phyloP scores from a whole-genome alignment of 2,888 invertebrate genomes.

The Plebejus argus region DNA sequence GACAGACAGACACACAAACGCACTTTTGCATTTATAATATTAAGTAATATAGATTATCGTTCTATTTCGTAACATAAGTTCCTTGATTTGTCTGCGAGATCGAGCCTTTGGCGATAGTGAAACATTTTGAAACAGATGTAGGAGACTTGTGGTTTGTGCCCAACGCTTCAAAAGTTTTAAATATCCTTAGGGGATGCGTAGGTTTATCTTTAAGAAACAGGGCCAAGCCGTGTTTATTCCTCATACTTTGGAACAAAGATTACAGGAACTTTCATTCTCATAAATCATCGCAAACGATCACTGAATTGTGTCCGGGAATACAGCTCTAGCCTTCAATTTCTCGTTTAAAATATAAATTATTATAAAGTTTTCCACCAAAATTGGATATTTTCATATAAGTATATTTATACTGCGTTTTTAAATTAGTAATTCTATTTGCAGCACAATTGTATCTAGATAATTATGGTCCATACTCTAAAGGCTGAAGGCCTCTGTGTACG shows the following conservation, averaged over 20 bases:
- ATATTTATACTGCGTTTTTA: too few species aligned
- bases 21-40: too few species aligned
- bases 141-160: neutral
- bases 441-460: too few species aligned
- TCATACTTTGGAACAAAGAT: constrained; percentile 11
- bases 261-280: constrained; percentile 30
- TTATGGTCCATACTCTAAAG: too few species aligned
- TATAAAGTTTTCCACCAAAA: neutral
- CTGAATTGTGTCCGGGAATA: neutral
- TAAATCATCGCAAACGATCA: constrained; percentile 32
- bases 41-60: neutral
- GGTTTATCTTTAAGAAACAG: constrained; percentile 11
- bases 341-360: neutral
- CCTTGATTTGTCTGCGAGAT: neutral
- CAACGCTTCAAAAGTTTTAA: constrained; percentile 6
- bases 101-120: neutral
- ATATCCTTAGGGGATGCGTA: constrained; percentile 15
- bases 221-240: constrained; percentile 10
- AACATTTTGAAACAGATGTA: neutral
- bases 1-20: too few species aligned
- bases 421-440: too few species aligned
- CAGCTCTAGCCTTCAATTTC: neutral
- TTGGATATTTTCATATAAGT: neutral
- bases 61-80: neutral
- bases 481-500: too few species aligned